phyloP scores from a whole-genome alignment of 2,113 vertebrate genomes.

The Myrmophylax atrothorax region DNA sequence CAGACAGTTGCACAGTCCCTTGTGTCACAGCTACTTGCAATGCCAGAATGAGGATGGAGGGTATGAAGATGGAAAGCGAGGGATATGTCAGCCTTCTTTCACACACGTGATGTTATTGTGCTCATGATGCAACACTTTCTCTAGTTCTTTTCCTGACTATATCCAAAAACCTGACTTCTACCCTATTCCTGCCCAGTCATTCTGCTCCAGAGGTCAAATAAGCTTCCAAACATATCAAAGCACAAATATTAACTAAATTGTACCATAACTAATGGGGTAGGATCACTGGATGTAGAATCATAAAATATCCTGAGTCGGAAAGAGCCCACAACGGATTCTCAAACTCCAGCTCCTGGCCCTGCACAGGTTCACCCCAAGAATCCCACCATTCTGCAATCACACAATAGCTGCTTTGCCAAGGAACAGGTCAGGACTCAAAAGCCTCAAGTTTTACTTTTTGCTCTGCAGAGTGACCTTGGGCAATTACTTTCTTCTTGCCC shows the following conservation, averaged over 20 bases:
- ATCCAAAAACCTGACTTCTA: background rate
- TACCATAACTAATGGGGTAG: background rate
- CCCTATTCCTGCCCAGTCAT: background rate
- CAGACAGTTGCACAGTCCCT: background rate
- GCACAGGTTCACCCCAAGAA: background rate
- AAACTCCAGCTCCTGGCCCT: background rate
- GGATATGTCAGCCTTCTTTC: background rate
- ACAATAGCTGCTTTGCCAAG: background rate
- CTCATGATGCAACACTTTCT: fast-evolving
- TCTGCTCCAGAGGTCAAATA: background rate
- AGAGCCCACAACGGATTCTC: background rate
- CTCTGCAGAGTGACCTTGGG: background rate
- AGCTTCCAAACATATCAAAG: background rate
- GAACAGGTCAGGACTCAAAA: background rate
- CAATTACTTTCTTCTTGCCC: background rate
- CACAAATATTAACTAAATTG: background rate
- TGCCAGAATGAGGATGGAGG: background rate
- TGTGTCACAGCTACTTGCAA: fast-evolving
- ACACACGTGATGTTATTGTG: background rate
- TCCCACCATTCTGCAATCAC: background rate
- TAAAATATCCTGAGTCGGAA: background rate
- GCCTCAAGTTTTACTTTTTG: background rate
- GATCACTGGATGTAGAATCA: background rate
- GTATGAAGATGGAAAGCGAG: background rate
- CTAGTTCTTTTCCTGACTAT: background rate